Evolutionary conservation across 2,888 invertebrate genomes (phyloP), one percentile per base, ranked within the genome.

Genomic region (Thecophora atra): DNA sequence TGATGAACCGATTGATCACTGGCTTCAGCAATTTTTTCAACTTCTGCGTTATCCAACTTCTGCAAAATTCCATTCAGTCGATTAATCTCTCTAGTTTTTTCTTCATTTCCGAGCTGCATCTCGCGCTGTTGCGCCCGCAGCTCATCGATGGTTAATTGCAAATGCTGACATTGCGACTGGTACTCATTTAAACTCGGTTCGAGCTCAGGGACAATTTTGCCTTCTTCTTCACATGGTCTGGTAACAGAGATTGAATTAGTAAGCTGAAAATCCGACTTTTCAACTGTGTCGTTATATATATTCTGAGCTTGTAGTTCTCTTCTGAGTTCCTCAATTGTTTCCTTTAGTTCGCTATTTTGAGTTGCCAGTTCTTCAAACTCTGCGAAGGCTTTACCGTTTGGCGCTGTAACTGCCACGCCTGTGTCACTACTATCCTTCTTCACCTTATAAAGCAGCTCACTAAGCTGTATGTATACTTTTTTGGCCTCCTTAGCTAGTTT

Each of bases 11-110:
- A 37, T n/a, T 77, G 77, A 68, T 84, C 83, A 11, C 81, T 78
- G 0, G 81, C 81, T 56, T 82, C 81, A 0, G 81, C 78, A 24
- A 81, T 77, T 56, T 78, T 73, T 30, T 77, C 78, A 0, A 84
- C 67, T n/a, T n/a, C n/a, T n/a, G n/a, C n/a, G n/a, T n/a, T n/a
- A n/a, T n/a, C n/a, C n/a, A n/a, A n/a, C 19, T 77, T 76, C 21
- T 70, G 42, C 52, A 85, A 60, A 83, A 89, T 85, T 8, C 84
- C 75, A 79, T 84, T 83, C 72, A 89, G 82, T 78, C 87, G 80
- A 71, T 88, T 81, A 78, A 88, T 83, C 78, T 89, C 88, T 62
- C 88, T 86, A n/a, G 86, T 82, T 72, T 88, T 88, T 72, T 88
- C 87, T 63, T 89, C 85, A 71, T 86, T 85, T 73, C 87, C 86